phyloP scores from a whole-genome alignment of 2,888 invertebrate species.

The Parnassius apollo region DNA sequence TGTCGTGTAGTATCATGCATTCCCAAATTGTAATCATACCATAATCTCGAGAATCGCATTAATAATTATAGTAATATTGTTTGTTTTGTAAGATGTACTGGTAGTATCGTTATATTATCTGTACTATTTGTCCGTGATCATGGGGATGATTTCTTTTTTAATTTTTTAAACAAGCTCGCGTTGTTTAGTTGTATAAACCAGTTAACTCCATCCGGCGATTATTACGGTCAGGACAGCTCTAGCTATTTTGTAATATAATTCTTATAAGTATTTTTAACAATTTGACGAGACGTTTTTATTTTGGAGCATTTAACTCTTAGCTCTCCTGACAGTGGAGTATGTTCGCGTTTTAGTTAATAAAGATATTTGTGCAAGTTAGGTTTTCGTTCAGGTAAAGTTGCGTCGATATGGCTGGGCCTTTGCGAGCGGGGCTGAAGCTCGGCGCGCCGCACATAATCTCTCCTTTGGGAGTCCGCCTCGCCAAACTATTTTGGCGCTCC shows the following conservation, averaged over 20 bases:
- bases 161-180: constrained; percentile 44
- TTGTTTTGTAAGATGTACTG: constrained; percentile 73
- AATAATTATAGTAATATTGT: constrained; percentile 74
- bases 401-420: constrained; percentile 29
- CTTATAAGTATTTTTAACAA: constrained; percentile 54
- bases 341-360: constrained; percentile 75
- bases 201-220: constrained; percentile 53
- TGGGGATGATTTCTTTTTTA: constrained; percentile 49
- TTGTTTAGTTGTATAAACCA: constrained; percentile 50
- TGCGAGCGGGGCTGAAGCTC: constrained; percentile 30
- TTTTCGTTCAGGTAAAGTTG: constrained; percentile 25
- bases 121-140: constrained; percentile 66
- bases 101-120: constrained; percentile 60
- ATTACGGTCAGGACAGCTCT: constrained; percentile 55
- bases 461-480: constrained; percentile 64
- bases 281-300: constrained; percentile 68
- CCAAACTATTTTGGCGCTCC: constrained; percentile 71
- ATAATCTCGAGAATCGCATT: constrained; percentile 70
- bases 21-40: constrained; percentile 77
- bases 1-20: constrained; percentile 75
- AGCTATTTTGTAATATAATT: constrained; percentile 55
- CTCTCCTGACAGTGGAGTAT: constrained; percentile 66
- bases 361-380: constrained; percentile 56
- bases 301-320: constrained; percentile 69
- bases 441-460: constrained; percentile 35